Evolutionary conservation across 2,888 invertebrate species (phyloP), one percentile per base, ranked within the genome.

Genomic region (Ptycholaimellus sp.): DNA sequence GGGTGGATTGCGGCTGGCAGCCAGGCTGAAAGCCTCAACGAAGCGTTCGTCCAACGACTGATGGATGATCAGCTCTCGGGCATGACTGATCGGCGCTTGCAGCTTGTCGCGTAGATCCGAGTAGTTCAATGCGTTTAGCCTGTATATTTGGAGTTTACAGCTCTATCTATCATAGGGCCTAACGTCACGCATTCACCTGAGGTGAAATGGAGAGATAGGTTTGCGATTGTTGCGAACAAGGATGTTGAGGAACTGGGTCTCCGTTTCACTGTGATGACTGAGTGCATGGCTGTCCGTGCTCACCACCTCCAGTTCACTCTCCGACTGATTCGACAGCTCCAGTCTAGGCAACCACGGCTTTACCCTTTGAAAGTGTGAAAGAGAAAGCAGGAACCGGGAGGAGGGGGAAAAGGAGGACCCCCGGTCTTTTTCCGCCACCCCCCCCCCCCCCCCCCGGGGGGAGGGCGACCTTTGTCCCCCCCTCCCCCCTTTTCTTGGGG

Each of bases 1-100:
- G n/a, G 6, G 20, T n/a, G 4, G n/a, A 21, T 33, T 33, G 6
- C 4, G 3, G 11, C 14, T 4, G 7, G 29, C 71, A 49, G 74
- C 72, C 27, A 75, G 70, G 49, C 71, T 73, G 57, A 85, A 85
- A 1, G 75, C 76, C 36, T 72, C 73, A 19, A 82, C 68, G 59
- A 83, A 85, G 52, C 74, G 69, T 52, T 85, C 83, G 36, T 76
- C 68, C 3, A 81, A 63, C 1, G 74, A 73, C 46, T 76, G 76
- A 54, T 76, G 70, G 46, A 78, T 73, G 34, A 70, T 70, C 27
- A 77, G 70, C 53, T 72, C 69, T 3, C 72, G 68, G 22, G 73
- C 65, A 53, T 76, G 69, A 2, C 66, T 58, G 35, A 78, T 72
- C 1, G 72, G 72, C n/a, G 72, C 64, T 16, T 66, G 65, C 2